phyloP scores from a whole-genome alignment of 1,140 invertebrate genomes.

The Stegodyphus dumicola region DNA sequence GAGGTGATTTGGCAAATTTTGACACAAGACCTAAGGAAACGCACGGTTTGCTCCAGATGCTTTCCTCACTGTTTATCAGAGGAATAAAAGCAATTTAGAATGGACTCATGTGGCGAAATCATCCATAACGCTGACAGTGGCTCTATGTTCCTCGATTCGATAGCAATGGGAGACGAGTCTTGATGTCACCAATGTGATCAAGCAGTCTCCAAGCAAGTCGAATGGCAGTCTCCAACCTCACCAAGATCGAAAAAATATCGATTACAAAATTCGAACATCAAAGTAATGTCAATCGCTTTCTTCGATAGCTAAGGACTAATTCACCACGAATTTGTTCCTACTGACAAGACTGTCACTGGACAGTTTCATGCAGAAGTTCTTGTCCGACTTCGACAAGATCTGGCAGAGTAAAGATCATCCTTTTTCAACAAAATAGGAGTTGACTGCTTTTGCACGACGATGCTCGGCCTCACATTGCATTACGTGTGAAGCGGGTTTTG shows the following conservation, averaged over 20 bases:
- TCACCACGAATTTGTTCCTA: constrained; percentile 7
- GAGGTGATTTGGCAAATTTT: constrained; percentile 1
- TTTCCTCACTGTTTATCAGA: constrained; percentile 15
- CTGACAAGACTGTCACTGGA: not conserved
- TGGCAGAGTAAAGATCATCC: not conserved
- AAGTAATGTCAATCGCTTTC: not conserved
- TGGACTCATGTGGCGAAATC: not conserved
- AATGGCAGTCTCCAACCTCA: not conserved
- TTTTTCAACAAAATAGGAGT: constrained; percentile 9
- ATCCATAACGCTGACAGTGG: not conserved
- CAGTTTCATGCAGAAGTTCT: constrained; percentile 1
- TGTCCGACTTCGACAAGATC: not conserved
- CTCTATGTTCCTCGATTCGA: not conserved
- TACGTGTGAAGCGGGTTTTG: not conserved
- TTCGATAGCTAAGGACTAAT: constrained; percentile 11
- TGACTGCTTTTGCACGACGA: not conserved
- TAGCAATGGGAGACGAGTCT: not conserved
- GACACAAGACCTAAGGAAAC: not conserved
- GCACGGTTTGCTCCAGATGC: not conserved
- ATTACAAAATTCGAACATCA: not conserved
- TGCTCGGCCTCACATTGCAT: not conserved
- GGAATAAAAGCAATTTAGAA: not conserved
- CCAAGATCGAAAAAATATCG: not conserved
- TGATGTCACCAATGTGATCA: not conserved
- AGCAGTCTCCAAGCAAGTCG: not conserved